Evolutionary conservation across 2,888 invertebrate species (phyloP), one percentile per base, ranked within the genome.

Genomic region (Bembecia ichneumoniformis): DNA sequence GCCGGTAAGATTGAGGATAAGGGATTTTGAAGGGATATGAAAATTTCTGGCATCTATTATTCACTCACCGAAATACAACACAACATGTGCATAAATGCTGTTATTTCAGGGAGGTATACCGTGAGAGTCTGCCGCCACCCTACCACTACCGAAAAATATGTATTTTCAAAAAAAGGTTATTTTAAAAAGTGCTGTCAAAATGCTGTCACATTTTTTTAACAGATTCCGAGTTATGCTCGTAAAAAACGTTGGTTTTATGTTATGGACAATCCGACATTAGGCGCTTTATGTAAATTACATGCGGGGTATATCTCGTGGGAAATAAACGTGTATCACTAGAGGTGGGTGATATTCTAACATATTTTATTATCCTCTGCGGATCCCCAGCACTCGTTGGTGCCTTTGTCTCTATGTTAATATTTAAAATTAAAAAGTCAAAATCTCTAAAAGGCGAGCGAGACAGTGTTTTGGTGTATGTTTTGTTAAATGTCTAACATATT

Each of bases 281-380:
- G 61, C 68, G 71, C 68, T 77, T 72, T 75, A 80, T 77, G 78
- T 69, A 77, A 79, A 80, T 78, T 66, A 64, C 58, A 62, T 53
- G 63, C 58, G 64, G 70, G 65, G 55, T 59, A 53, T 58, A 63
- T 59, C 77, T 70, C 73, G 46, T 47, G 77, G 78, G 76, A 75
- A 78, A 80, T 77, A 74, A 70, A 65, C 60, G 65, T 58, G 62
- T 63, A 63, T 67, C 62, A 60, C 59, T 54, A 60, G 55, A 56
- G 55, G 56, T 57, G 56, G 58, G 59, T 55, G 58, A 65, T 67
- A 61, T 55, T 63, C 55, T 52, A 60, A 55, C 57, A 60, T 55
- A 59, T 62, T 67, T 64, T 67, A 65, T 65, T 64, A 61, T 62
- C 60, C 60, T 62, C 57, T 58, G 54, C 51, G 52, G 51, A 52